phyloP scores from a whole-genome alignment of 2,797 vertebrate species.

The Sciurus vulgaris region DNA sequence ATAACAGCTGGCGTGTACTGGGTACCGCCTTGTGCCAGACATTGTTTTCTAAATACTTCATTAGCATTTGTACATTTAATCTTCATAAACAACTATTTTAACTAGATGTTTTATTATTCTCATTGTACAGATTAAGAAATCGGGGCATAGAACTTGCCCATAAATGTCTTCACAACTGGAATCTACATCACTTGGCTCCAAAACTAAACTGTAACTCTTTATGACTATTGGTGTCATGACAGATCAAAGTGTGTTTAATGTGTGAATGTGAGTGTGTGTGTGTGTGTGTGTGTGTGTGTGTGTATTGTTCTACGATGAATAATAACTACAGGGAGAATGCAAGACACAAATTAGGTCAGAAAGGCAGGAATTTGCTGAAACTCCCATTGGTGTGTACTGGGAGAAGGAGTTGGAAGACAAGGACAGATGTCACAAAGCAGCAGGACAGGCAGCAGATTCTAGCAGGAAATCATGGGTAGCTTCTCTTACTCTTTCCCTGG shows the following conservation, averaged over 20 bases:
- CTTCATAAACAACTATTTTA: slow-evolving; percentile 13
- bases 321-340: background rate
- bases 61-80: slow-evolving; percentile 7
- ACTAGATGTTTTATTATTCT: background rate
- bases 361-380: slow-evolving; percentile 35
- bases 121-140: slow-evolving; percentile 31
- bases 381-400: background rate
- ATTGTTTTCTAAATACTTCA: slow-evolving; percentile 5
- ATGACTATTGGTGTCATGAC: background rate
- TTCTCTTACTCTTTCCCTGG: background rate
- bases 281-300: too few relatives aligned
- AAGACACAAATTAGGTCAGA: slow-evolving; percentile 48
- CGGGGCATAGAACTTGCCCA: background rate
- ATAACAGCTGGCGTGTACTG: background rate
- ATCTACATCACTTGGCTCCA: background rate
- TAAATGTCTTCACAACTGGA: background rate
- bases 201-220: background rate
- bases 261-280: background rate
- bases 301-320: background rate
- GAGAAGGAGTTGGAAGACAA: background rate
- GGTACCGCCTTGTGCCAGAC: background rate
- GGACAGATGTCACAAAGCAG: background rate
- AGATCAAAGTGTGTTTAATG: background rate
- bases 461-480: background rate
- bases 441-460: background rate